phyloP scores from a whole-genome alignment of 2,888 invertebrate genomes.

The Acanthosepion lycidas region DNA sequence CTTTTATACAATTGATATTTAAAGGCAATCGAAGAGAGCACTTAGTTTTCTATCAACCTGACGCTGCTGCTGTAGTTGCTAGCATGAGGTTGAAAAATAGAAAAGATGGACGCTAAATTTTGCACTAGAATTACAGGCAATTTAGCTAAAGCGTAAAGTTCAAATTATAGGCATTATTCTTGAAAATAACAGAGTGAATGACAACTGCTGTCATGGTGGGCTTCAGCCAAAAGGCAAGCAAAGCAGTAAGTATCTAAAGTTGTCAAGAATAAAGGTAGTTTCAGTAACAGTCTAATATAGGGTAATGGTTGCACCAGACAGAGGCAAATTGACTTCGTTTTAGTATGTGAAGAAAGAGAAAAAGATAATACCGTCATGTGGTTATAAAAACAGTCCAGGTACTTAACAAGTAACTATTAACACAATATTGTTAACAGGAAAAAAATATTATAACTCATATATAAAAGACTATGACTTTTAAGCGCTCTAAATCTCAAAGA shows the following conservation, averaged over 20 bases:
- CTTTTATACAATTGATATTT: not conserved
- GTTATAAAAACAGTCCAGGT: too few relatives aligned
- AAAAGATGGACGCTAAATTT: not conserved
- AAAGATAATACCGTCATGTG: too few relatives aligned
- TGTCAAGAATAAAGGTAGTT: not conserved
- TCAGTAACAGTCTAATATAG: not conserved
- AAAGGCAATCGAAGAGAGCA: not conserved
- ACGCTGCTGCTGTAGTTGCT: not conserved
- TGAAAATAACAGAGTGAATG: not conserved
- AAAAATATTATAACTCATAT: too few relatives aligned
- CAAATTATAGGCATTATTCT: not conserved
- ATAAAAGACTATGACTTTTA: too few relatives aligned
- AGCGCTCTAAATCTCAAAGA: too few relatives aligned
- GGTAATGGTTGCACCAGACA: not conserved
- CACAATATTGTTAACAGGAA: too few relatives aligned
- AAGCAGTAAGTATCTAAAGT: not conserved
- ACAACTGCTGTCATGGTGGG: not conserved
- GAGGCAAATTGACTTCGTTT: not conserved
- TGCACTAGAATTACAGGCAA: constrained; percentile 33
- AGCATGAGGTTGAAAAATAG: not conserved
- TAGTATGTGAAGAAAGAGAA: too few relatives aligned
- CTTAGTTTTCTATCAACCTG: not conserved
- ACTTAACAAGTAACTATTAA: too few relatives aligned
- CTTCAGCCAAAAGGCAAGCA: not conserved
- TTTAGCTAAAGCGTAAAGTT: not conserved